Base-by-base conservation (phyloP, 2,113 vertebrate genomes). In the Phalacrocorax carbo region DNA sequence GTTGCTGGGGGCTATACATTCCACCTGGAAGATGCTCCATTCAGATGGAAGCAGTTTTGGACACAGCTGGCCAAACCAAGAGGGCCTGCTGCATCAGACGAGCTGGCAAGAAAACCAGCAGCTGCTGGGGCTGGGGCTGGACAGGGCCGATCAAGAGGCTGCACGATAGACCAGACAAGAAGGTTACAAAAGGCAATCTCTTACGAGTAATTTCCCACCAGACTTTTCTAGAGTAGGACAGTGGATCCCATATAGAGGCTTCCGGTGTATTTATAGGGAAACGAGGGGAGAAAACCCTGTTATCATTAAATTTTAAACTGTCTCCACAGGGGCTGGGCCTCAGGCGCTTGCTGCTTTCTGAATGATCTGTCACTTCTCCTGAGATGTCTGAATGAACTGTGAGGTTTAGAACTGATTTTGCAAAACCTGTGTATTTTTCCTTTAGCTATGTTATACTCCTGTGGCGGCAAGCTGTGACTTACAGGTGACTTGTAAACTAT, bases 261-360 rank as follows among this genome's bases (percentile, higher is more conserved):
- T 69, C 54, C 42, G 21, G n/a, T 42, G 30, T 69, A 48, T 29
- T 61, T 54, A 48, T 0, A 62, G 49, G 62, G 32, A 70, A 75
- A 57, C 0, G 1, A 82, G 70, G 26, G 48, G n/a, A 76, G 22
- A 70, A 92, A 76, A 90, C 29, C 29, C 48, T 81, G 16, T 29
- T 23, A n/a, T 9, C 46, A 36, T 54, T 38, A 36, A 21, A 80
- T 81, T 42, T 48, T 48, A 29, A 69, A 81, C 40, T 86, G 25
- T 36, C 38, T 40, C 29, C 54, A 23, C 10, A 65, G 18, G 32
- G 51, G 22, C 26, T 36, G 44, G 51, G 42, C 46, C 54, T 42
- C n/a, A 29, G 72, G 60, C 0, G 0, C 40, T 62, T 40, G 51
- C 76, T 66, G 23, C 21, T 68, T 68, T 75, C 40, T 5, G 0